phyloP scores from a whole-genome alignment of 1,140 invertebrate species.

The Mactra quadrangularis region DNA sequence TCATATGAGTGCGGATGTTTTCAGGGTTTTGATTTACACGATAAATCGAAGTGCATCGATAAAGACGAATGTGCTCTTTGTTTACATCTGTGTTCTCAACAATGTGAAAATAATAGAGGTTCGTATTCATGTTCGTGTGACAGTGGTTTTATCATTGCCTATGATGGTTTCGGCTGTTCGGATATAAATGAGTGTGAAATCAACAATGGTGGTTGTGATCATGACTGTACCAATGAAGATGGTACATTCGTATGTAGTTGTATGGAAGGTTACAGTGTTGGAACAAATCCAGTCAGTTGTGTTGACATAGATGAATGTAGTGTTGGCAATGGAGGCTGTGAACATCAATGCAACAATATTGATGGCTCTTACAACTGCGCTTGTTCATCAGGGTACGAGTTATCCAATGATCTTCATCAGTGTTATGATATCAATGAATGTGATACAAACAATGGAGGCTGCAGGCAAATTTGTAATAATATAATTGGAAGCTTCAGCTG shows the following conservation, averaged over 20 bases:
- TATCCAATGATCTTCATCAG: no score
- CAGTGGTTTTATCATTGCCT: background rate
- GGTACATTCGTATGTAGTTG: background rate
- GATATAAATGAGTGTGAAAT: no score
- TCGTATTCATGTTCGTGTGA: background rate
- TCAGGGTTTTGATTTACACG: constrained; percentile 4
- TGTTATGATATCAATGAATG: no score
- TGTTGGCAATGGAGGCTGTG: constrained; percentile 62
- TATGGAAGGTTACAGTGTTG: background rate
- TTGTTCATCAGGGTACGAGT: no score
- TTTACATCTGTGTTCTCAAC: background rate
- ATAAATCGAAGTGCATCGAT: background rate
- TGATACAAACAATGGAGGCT: no score
- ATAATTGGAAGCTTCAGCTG: no score
- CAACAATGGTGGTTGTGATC: background rate
- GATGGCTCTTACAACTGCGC: no score
- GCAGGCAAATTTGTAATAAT: no score
- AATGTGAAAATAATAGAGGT: background rate
- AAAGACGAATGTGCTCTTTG: background rate
- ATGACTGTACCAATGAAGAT: background rate
- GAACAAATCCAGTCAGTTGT: background rate
- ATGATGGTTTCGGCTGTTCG: background rate
- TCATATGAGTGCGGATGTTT: constrained; percentile 24
- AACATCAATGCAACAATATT: no score
- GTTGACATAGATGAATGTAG: no score